Evolutionary conservation across 2,113 vertebrate species (phyloP).

Genomic region (Actenoides hombroni): DNA sequence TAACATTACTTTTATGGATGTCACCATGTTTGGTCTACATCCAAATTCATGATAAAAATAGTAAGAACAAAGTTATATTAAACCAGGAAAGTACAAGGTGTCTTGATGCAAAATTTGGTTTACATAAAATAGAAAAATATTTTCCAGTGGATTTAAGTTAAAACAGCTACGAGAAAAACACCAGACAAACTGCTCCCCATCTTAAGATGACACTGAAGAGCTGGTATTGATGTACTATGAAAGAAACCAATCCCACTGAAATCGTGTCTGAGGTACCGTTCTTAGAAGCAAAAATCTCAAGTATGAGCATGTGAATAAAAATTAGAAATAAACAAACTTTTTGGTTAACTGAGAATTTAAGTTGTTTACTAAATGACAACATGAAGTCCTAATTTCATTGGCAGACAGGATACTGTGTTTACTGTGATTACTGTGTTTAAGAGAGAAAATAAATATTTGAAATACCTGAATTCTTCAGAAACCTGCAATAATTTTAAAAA

Average conservation of each 20-base stretch:
- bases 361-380: neutral
- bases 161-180: neutral
- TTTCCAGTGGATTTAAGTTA: neutral
- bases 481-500: neutral
- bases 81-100: constrained; percentile 48
- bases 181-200: neutral
- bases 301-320: neutral
- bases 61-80: constrained; percentile 3
- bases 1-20: constrained; percentile 8
- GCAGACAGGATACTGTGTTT: too few relatives aligned
- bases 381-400: neutral
- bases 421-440: neutral
- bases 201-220: neutral
- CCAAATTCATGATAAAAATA: constrained; percentile 48
- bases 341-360: neutral
- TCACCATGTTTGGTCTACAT: constrained; percentile 1
- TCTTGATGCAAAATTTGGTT: neutral
- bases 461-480: neutral
- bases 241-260: neutral
- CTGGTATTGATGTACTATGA: neutral
- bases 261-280: neutral
- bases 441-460: neutral
- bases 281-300: neutral
- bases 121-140: neutral
- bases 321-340: neutral